Evolutionary conservation across 2,888 invertebrate species (phyloP).

Genomic region (Eueremaeus valkanovi): DNA sequence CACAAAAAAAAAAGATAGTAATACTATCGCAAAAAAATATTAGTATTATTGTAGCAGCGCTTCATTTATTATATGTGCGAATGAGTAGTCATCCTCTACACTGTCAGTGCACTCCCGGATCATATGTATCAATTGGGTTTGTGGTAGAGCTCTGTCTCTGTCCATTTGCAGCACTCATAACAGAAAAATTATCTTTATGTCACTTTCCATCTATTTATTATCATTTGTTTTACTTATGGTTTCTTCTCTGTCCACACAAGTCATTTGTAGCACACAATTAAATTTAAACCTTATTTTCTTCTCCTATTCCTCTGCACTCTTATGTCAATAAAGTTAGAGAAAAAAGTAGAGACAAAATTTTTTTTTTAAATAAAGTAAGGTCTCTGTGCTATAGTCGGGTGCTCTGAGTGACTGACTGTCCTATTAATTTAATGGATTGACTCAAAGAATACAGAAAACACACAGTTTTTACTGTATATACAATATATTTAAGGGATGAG

Average conservation of each 20-base stretch:
- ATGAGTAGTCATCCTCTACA: too few relatives aligned
- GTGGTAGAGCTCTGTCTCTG: too few relatives aligned
- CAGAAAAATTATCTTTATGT: too few relatives aligned
- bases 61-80: not conserved
- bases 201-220: too few relatives aligned
- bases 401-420: not conserved
- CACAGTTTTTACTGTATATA: slow-evolving; percentile 2
- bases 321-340: not conserved
- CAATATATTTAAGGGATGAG: not conserved
- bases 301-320: not conserved
- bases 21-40: too few relatives aligned
- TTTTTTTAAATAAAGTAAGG: not conserved
- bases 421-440: slow-evolving; percentile 11
- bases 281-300: not conserved
- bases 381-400: not conserved
- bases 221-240: not conserved
- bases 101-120: too few relatives aligned
- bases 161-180: too few relatives aligned
- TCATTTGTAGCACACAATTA: not conserved
- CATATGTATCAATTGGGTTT: too few relatives aligned
- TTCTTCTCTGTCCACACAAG: not conserved
- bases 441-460: not conserved
- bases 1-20: too few relatives aligned
- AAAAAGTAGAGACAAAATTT: not conserved
- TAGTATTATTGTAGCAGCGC: not conserved